phyloP scores from a whole-genome alignment of 2,113 vertebrate genomes.

The Thalassarche chlororhynchos region DNA sequence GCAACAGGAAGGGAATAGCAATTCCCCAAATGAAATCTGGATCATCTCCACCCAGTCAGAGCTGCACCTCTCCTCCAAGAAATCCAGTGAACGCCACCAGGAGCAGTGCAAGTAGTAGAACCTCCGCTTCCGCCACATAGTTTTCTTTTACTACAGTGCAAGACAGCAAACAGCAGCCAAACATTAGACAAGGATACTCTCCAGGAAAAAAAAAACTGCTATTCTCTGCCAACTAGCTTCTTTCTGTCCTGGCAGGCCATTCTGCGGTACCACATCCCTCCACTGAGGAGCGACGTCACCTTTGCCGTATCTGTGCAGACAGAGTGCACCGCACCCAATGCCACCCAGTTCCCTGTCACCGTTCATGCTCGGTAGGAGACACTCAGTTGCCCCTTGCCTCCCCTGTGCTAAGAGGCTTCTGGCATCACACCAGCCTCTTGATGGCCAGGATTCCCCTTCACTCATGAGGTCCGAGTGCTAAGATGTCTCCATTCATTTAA shows the following conservation, averaged over 20 bases:
- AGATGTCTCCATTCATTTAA: neutral
- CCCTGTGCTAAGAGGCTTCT: neutral
- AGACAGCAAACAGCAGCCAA: neutral
- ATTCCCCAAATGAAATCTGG: neutral
- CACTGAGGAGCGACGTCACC: neutral
- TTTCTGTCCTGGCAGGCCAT: conserved; percentile 12
- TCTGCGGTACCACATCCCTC: conserved; percentile 38
- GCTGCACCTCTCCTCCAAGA: neutral
- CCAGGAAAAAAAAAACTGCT: neutral
- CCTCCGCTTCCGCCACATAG: neutral
- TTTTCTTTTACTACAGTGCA: neutral
- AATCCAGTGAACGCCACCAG: neutral
- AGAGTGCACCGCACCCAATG: neutral
- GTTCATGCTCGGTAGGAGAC: conserved; percentile 20
- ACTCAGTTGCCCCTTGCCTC: neutral
- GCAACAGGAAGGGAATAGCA: neutral
- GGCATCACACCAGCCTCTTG: neutral
- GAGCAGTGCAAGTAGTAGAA: neutral
- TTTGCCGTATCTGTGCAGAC: neutral
- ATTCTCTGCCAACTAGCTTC: neutral
- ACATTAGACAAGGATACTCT: neutral
- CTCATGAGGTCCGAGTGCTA: neutral
- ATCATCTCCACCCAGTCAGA: neutral
- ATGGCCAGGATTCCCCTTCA: neutral
- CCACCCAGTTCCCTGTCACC: conserved; percentile 33